Evolutionary conservation across 2,888 invertebrate species (phyloP), one percentile per base, ranked within the genome.

Genomic region (Molorchus minor): DNA sequence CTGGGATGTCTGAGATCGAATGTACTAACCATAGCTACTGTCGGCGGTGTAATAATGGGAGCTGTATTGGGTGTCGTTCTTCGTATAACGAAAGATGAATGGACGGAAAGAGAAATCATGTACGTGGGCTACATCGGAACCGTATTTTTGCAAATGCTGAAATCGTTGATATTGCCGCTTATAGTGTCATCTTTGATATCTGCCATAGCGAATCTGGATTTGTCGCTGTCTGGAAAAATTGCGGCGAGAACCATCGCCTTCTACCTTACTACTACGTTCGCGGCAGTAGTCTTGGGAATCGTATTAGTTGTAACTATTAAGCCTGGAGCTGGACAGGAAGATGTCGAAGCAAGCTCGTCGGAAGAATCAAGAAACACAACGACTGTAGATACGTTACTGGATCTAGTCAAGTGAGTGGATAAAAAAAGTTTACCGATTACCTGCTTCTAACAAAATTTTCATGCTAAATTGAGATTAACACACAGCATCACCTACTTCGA

Each of bases 121-220:
- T 91, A 90, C 77, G 82, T 91, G 38, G 84, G 86, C 80, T 86
- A 56, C 43, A 10, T 58, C 15, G 72, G 72, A 13, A 89, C 91
- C 73, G 78, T 92, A 44, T 89, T 91, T 71, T 83, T 92, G 65
- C 82, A 88, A 62, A 90, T 91, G 87, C 82, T 92, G 52, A 90
- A 90, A 77, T 85, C 87, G 59, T 82, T 92, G 57, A 91, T 92
- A 69, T 79, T 92, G 45, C 92, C 92, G 1, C 83, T 92, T 61
- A 87, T 91, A 60, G 81, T 87, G n/a, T 83, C 87, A 1, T 87
- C 87, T 10, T 82, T 90, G 61, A 83, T 91, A 43, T 85, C 88
- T 2, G 90, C 90, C 13, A 85, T 90, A 62, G 89, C 89, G 10
- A 85, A 85, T 41, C 81, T 91, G 68, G 90, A 91, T 78, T 82